Conservation (phyloP, 2,113 vertebrate species). For the Scatophagus argus region DNA sequence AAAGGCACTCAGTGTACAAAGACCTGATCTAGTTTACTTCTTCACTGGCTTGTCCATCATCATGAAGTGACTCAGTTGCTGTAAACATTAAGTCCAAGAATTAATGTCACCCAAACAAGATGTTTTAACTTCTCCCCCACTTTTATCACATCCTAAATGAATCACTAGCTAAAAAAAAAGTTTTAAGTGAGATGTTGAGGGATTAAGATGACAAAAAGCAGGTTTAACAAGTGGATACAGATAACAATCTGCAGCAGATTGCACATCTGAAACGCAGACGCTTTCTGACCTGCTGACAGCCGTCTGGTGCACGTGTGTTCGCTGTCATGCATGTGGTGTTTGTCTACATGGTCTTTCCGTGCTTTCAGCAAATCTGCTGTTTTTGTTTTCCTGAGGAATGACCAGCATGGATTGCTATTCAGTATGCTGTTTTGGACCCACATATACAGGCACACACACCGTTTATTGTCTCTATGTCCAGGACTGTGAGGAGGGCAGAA, state of each 20-base stretch:
- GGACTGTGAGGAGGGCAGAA: slow-evolving; percentile 3
- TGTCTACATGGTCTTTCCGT: not conserved
- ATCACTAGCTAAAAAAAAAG: not conserved
- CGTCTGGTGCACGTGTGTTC: not conserved
- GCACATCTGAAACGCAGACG: not conserved
- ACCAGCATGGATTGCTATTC: slow-evolving; percentile 6
- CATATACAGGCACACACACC: not conserved
- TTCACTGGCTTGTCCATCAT: not conserved
- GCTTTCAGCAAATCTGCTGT: not conserved
- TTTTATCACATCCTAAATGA: not conserved
- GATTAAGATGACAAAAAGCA: not conserved
- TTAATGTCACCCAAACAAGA: no score
- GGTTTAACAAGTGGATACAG: no score
- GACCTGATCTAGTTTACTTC: not conserved
- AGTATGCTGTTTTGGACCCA: not conserved
- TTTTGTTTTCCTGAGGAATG: not conserved
- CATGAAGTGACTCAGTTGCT: not conserved
- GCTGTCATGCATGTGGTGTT: not conserved
- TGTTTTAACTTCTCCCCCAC: not conserved
- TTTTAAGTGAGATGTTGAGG: not conserved
- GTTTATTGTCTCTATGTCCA: slow-evolving; percentile 27
- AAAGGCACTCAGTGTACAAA: not conserved
- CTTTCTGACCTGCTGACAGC: not conserved
- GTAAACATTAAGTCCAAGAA: not conserved
- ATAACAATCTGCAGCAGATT: not conserved